These are phyloP conservation scores for Grus americana DNA, from an alignment of 2,113 vertebrate species.

Conservation along the genomic window DNA sequence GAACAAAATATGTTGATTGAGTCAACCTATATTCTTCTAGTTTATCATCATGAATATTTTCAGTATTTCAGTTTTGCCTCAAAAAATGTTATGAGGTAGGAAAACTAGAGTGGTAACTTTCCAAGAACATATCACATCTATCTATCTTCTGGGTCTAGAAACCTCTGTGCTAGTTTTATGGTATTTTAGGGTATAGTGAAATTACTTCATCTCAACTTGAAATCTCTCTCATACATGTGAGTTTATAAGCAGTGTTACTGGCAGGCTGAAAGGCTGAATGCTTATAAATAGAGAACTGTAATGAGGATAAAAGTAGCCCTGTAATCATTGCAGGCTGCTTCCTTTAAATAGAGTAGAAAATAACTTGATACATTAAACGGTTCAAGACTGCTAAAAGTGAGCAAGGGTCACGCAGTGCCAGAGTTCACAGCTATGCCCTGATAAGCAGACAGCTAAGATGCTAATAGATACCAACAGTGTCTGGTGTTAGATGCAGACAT, in stretches of 20 bases:
- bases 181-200: constrained; percentile 1
- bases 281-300: constrained; percentile 4
- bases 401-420: neutral
- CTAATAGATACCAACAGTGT: neutral
- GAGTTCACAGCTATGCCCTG: neutral
- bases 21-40: neutral
- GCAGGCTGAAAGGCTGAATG: neutral
- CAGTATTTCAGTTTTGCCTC: neutral
- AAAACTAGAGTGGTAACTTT: neutral
- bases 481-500: neutral
- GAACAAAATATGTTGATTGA: neutral
- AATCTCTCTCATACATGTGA: neutral
- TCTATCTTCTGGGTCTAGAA: neutral
- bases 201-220: constrained; percentile 4
- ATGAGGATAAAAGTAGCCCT: neutral
- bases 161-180: neutral
- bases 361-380: neutral
- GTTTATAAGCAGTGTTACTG: neutral
- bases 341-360: neutral
- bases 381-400: neutral
- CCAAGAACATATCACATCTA: constrained; percentile 2
- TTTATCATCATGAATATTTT: neutral
- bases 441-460: neutral
- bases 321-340: neutral
- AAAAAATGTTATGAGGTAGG: neutral